phyloP scores from a whole-genome alignment of 2,888 invertebrate species.

The Lampropteryx suffumata region DNA sequence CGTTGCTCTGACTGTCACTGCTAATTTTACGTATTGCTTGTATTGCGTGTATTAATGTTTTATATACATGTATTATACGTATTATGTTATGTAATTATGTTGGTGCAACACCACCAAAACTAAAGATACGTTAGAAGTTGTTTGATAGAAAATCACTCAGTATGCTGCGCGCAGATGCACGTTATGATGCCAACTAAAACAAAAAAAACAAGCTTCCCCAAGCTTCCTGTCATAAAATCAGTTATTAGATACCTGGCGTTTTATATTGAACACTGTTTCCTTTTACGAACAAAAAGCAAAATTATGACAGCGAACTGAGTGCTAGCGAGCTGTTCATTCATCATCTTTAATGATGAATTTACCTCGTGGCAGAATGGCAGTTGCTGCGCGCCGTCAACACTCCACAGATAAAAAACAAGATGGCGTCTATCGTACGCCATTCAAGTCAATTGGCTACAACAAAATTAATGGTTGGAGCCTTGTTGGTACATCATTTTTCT shows the following conservation, averaged over 20 bases:
- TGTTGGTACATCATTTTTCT: slow-evolving; percentile 54
- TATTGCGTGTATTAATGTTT: no score
- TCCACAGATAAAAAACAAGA: slow-evolving; percentile 45
- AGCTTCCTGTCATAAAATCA: slow-evolving; percentile 11
- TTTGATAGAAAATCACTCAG: no score
- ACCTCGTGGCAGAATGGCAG: slow-evolving; percentile 63
- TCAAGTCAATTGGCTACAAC: slow-evolving; percentile 72
- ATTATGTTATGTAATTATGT: no score
- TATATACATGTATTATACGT: no score
- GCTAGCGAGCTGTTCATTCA: slow-evolving; percentile 47
- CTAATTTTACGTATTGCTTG: no score
- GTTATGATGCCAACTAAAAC: slow-evolving; percentile 7
- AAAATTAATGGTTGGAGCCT: slow-evolving; percentile 63
- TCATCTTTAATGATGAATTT: slow-evolving; percentile 63
- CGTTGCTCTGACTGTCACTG: no score
- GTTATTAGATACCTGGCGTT: slow-evolving; percentile 10
- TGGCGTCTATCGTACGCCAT: slow-evolving; percentile 55
- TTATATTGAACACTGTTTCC: slow-evolving; percentile 33
- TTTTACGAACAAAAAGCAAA: slow-evolving; percentile 36
- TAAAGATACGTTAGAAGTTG: no score
- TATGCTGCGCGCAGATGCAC: neutral
- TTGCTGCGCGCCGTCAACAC: slow-evolving; percentile 49
- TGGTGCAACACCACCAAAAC: no score
- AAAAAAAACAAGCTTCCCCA: neutral
- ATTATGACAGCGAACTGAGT: slow-evolving; percentile 32